phyloP scores from a whole-genome alignment of 2,113 vertebrate genomes.

The Perccottus glenii region DNA sequence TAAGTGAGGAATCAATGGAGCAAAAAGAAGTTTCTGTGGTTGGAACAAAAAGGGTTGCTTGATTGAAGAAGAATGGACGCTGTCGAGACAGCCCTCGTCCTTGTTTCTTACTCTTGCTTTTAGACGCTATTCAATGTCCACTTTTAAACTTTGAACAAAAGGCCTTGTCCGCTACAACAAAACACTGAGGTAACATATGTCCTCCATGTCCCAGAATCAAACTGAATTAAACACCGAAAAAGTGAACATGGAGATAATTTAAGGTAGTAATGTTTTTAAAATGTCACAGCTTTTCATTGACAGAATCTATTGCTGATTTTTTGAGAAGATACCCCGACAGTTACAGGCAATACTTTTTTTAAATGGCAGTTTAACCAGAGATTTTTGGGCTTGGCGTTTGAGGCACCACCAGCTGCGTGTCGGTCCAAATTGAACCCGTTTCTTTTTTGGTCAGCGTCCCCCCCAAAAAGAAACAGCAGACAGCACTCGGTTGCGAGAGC shows the following conservation, averaged over 20 bases:
- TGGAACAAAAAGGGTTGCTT: conserved; percentile 56
- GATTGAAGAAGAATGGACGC: conserved; percentile 62
- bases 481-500: conserved; percentile 52
- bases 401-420: conserved; percentile 66
- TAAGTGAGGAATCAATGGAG: not conserved
- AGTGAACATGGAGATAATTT: not conserved
- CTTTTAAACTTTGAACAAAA: conserved; percentile 62
- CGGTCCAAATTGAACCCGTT: conserved; percentile 53
- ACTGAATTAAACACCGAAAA: conserved; percentile 44
- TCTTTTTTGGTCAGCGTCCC: conserved; percentile 55
- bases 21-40: conserved; percentile 31
- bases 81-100: conserved; percentile 54
- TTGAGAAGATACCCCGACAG: too few relatives aligned
- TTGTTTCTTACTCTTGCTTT: conserved; percentile 70
- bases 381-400: conserved; percentile 2
- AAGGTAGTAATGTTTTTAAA: not conserved
- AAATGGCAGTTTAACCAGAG: conserved; percentile 1
- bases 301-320: too few relatives aligned
- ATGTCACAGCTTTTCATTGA: not conserved
- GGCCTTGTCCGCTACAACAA: conserved; percentile 43
- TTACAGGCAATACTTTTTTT: not conserved
- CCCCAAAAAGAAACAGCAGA: conserved; percentile 32
- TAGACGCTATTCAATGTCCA: conserved; percentile 16
- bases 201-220: conserved; percentile 3
- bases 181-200: conserved; percentile 42